Conservation (phyloP, 2,888 invertebrate species). For the Agrochola macilenta region DNA sequence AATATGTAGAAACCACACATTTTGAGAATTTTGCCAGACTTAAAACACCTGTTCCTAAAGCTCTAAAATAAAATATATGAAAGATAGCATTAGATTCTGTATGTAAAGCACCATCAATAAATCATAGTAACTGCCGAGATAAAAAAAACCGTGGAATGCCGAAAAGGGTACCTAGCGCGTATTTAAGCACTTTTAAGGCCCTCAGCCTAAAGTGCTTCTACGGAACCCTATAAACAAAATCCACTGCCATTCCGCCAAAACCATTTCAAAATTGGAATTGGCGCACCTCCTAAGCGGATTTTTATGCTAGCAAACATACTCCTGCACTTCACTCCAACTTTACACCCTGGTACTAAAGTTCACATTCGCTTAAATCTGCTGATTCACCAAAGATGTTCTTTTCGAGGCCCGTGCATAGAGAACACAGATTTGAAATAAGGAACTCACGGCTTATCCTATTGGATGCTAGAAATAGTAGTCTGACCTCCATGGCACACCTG, state of each 20-base stretch:
- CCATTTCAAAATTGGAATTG: constrained; percentile 86
- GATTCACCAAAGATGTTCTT: constrained; percentile 49
- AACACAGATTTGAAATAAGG: constrained; percentile 85
- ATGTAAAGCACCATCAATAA: background rate
- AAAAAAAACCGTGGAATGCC: background rate
- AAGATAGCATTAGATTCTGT: background rate
- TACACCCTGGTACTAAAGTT: constrained; percentile 58
- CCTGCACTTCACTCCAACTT: constrained; percentile 46
- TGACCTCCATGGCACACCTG: constrained; percentile 61
- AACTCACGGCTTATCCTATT: constrained; percentile 80
- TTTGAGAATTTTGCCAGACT: background rate
- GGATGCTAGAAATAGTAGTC: constrained; percentile 71
- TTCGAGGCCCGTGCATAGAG: constrained; percentile 79
- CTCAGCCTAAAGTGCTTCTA: constrained; percentile 17
- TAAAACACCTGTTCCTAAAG: background rate
- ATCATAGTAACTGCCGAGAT: background rate
- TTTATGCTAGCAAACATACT: constrained; percentile 70
- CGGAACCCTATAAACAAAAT: constrained; percentile 69
- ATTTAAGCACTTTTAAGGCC: background rate
- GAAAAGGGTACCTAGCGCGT: too few species aligned
- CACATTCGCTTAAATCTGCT: constrained; percentile 44
- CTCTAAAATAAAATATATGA: background rate
- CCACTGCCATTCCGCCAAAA: constrained; percentile 79
- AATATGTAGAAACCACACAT: background rate
- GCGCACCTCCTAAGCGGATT: constrained; percentile 84